Percentiles rank a stretch among this genome's conserved stretches.
Conservation (phyloP, 2,888 invertebrate species). For the Flexamia atlantica region DNA sequence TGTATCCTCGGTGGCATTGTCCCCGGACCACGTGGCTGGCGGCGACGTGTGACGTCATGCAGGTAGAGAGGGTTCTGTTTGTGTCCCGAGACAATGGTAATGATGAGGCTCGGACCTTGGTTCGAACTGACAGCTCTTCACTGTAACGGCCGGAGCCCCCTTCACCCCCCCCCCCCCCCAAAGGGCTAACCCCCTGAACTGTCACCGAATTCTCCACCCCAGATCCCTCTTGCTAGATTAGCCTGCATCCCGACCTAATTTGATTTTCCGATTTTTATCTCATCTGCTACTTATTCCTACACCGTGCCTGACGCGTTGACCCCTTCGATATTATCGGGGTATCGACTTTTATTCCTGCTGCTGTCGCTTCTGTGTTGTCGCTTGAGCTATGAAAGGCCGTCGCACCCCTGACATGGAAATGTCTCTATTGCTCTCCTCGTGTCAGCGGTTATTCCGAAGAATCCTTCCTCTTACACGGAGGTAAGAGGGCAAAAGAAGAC, state of each 20-base stretch:
- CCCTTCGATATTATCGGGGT: conserved; percentile 30
- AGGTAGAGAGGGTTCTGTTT: not conserved
- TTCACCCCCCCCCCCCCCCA: not conserved
- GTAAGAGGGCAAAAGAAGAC: too few relatives aligned
- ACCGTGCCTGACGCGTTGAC: conserved; percentile 24
- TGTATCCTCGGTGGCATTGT: too few relatives aligned
- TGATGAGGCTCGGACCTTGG: conserved; percentile 31
- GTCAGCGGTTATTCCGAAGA: too few relatives aligned
- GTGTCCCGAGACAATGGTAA: conserved; percentile 7
- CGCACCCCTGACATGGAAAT: too few relatives aligned
- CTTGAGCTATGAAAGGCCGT: too few relatives aligned
- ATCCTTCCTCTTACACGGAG: too few relatives aligned
- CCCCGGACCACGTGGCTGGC: too few relatives aligned
- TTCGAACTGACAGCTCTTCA: conserved; percentile 18
- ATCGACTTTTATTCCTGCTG: not conserved
- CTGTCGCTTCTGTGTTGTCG: too few relatives aligned
- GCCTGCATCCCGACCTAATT: conserved; percentile 13
- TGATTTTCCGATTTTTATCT: conserved; percentile 29
- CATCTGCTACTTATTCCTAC: conserved; percentile 34
- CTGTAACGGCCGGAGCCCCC: not conserved
- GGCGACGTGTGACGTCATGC: not conserved
- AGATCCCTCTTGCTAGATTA: conserved; percentile 31
- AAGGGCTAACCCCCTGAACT: not conserved
- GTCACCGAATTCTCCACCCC: conserved; percentile 5
- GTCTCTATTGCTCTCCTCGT: too few relatives aligned